Base-by-base conservation (phyloP, 2,888 invertebrate species). In the Tetropium fuscum region DNA sequence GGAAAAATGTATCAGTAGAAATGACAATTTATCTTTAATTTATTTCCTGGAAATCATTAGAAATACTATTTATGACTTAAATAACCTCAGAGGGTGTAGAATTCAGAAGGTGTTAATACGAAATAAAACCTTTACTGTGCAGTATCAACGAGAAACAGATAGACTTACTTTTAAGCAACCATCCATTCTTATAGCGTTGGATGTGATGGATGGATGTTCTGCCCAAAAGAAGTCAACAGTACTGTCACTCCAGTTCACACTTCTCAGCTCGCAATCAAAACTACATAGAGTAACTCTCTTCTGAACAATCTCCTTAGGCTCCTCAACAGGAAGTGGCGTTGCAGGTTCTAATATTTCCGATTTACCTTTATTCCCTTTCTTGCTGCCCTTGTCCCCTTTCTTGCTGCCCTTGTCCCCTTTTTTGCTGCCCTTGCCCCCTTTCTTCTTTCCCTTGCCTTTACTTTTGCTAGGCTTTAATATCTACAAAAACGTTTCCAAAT, bases 151-250 rank as follows among this genome's bases (percentile, higher is more conserved):
- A n/a, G n/a, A n/a, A n/a, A n/a, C n/a, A n/a, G n/a, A n/a, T n/a
- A 19, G 2, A n/a, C 5, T 55, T 67, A 78, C 80, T 62, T 75
- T 72, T 64, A 79, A 65, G 58, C 74, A 76, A 10, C 78, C 78
- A 57, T 75, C 79, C 3, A 86, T 76, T 41, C 67, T 60, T 10
- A 75, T 60, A 7, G 78, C 80, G 10, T 70, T 64, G 2, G 64
- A 51, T 38, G 64, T 66, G 20, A 73, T 63, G 38, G 70, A 54
- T 1, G 72, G 67, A n/a, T 83, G 78, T 65, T 83, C 82, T 22
- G 85, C 84, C 87, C 87, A 87, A 69, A 84, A 84, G 73, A 84
- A 87, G 69, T 87, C 85, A 49, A 86, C 82, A 0, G 81, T 80
- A 0, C 78, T 71, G 40, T 86, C 85, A 54, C 84, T 86, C 87